Percentiles rank a stretch among this genome's conserved stretches.
phyloP scores from a whole-genome alignment of 92 coral and sea anemone genomes.

The Umimayanthus kanabou region DNA sequence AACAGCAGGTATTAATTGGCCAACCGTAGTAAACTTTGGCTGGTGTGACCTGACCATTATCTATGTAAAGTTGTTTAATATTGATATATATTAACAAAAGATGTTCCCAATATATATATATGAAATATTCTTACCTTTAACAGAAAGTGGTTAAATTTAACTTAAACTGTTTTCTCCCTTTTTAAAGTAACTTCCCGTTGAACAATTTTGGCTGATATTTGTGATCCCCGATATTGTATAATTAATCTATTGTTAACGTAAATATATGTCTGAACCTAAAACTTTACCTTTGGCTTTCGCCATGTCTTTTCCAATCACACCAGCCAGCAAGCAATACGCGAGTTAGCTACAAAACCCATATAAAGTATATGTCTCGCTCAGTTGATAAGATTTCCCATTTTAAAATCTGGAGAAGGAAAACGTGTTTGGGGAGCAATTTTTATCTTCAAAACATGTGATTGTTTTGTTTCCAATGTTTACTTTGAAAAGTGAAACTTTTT shows the following conservation, averaged over 20 bases:
- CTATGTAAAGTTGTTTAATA: neutral
- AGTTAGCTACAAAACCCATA: neutral
- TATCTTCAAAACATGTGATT: slow-evolving; percentile 21
- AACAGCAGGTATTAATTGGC: too few relatives aligned
- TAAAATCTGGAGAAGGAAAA: neutral
- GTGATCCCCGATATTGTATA: neutral
- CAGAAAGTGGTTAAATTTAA: neutral
- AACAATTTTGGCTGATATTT: neutral
- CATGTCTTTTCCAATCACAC: neutral
- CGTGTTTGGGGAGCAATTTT: slow-evolving; percentile 9
- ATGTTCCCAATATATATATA: too few relatives aligned
- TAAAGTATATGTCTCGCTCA: neutral
- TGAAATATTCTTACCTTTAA: too few relatives aligned
- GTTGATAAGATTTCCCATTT: slow-evolving; percentile 1
- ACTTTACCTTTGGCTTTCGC: neutral
- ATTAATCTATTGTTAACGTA: neutral
- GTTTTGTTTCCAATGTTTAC: slow-evolving; percentile 40
- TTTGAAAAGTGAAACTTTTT: slow-evolving; percentile 12
- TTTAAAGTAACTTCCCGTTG: neutral
- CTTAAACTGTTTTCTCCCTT: neutral
- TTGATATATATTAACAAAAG: neutral
- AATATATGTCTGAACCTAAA: neutral
- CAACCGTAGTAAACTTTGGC: too few relatives aligned
- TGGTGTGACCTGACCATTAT: neutral
- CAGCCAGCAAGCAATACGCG: neutral